Evolutionary conservation across 1,140 invertebrate genomes (phyloP), one percentile per base, ranked within the genome.

Genomic region (Trinorchestia longiramus): DNA sequence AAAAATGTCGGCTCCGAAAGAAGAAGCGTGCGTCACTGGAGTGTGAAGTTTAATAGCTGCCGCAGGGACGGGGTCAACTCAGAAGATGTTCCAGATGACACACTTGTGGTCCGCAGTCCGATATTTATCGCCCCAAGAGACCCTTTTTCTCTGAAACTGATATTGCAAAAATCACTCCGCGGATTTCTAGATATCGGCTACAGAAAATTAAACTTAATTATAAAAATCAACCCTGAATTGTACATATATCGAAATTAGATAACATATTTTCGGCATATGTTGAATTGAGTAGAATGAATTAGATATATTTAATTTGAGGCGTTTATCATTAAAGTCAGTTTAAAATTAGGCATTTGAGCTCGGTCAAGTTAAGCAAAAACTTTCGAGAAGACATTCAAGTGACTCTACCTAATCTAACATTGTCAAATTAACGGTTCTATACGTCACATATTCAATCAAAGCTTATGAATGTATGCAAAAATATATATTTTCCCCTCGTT

Each of bases 1-100:
- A 94, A 94, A 94, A 94, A 94, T 94, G 92, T 94, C 92, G 92
- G 40, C 43, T 94, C 41, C 40, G 92, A 94, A 94, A 94, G 92
- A 94, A 94, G 92, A 47, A 94, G 92, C 92, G 92, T 47, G 92
- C 92, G 92, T 94, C 92, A 94, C 92, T 36, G 8, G 92, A 94
- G 92, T 94, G 92, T 94, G 44, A 94, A 94, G 92, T 45, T 94
- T 94, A 94, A 94, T 94, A 94, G 92, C 41, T 6, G 92, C 92
- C 92, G 44, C 44, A n/a, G 92, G 92, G 92, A 94, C 43, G 41
- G 43, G 44, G 92, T 94, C 92, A 45, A 43, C 36, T 43, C 44
- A 44, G 43, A 43, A 43, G 92, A 8, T 45, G 92, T n/a, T 47
- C 43, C 43, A 45, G 11, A 43, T 40, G 92, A 94, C 92, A 40